Percentiles rank a stretch among this genome's conserved stretches.
Evolutionary conservation across 2,113 vertebrate species (phyloP).

Genomic region (Zapornia atra): DNA sequence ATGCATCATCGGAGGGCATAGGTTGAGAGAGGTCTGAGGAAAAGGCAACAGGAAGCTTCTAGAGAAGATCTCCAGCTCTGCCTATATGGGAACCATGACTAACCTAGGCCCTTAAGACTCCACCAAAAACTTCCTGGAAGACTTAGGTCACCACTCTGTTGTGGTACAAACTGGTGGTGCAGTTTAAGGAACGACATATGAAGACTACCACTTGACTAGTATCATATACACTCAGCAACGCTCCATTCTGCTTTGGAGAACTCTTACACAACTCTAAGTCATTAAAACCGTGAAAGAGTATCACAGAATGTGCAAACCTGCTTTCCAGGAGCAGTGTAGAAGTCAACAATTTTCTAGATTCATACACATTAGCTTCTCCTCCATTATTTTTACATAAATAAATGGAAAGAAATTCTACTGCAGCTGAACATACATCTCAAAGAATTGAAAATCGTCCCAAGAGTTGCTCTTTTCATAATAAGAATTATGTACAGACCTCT

Average conservation of each 20-base stretch:
- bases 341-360: background rate
- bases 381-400: background rate
- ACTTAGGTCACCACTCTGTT: background rate
- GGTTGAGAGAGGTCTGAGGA: background rate
- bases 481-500: conserved; percentile 83
- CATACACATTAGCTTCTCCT: background rate
- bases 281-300: background rate
- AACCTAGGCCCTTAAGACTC: background rate
- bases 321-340: background rate
- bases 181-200: fast-evolving
- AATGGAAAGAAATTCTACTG: background rate
- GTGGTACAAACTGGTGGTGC: background rate
- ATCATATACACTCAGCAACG: background rate
- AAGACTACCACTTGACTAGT: background rate
- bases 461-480: background rate
- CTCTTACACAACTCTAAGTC: background rate
- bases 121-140: background rate
- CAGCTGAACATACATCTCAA: background rate
- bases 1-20: background rate
- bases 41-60: background rate
- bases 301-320: background rate
- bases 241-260: background rate
- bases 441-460: background rate
- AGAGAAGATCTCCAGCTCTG: background rate
- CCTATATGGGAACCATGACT: background rate